These are phyloP conservation scores for Xiphophorus birchmanni DNA, from an alignment of 2,797 vertebrate genomes.

Conservation along the genomic window DNA sequence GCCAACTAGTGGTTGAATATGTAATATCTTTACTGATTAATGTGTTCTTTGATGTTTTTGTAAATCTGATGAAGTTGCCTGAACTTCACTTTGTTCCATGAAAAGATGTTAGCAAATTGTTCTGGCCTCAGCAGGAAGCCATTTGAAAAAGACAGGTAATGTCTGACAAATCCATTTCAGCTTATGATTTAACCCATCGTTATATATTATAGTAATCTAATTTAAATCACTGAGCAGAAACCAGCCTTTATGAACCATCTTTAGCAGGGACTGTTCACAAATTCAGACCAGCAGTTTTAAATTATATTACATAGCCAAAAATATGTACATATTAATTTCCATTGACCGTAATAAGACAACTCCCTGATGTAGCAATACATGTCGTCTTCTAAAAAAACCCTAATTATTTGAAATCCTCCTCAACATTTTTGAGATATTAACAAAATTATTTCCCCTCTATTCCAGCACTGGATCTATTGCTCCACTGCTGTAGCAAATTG, in stretches of 20 bases:
- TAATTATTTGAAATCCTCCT: not conserved
- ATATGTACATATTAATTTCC: not conserved
- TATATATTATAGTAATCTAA: no score
- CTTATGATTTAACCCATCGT: not conserved
- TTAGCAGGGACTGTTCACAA: not conserved
- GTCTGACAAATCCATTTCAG: not conserved
- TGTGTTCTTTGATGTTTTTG: not conserved
- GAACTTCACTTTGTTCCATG: not conserved
- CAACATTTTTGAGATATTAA: not conserved
- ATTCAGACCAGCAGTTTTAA: not conserved
- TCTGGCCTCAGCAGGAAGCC: not conserved
- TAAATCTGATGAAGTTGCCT: not conserved
- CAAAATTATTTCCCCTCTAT: no score
- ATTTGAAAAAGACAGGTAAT: not conserved
- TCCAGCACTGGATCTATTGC: not conserved
- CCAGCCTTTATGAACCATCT: not conserved
- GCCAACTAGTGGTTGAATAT: not conserved
- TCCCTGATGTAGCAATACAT: not conserved
- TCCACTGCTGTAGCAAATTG: not conserved
- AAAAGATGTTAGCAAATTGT: not conserved
- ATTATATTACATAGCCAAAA: not conserved
- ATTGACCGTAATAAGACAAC: not conserved
- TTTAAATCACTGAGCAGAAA: not conserved
- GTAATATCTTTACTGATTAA: not conserved
- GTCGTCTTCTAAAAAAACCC: not conserved